Evolutionary conservation across 2,797 vertebrate species (phyloP).

Genomic region (Acanthopagrus latus): DNA sequence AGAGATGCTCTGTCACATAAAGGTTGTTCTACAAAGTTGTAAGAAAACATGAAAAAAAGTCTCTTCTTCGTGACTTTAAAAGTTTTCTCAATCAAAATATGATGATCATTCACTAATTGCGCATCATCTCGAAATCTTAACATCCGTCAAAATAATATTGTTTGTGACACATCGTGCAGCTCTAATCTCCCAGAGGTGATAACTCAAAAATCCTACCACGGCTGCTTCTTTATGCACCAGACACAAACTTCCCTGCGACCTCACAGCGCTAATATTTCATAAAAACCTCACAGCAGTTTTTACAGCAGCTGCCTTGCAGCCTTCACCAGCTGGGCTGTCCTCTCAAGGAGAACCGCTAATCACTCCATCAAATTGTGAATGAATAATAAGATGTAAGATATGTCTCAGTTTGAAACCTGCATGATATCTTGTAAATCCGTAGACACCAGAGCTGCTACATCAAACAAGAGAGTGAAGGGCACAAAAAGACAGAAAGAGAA

Average conservation of each 20-base stretch:
- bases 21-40: no score
- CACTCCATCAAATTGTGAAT: constrained; percentile 22
- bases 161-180: no score
- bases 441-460: not conserved
- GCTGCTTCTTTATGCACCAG: not conserved
- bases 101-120: no score
- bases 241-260: not conserved
- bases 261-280: not conserved
- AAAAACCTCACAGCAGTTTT: constrained; percentile 22
- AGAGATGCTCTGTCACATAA: no score
- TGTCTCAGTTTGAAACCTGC: not conserved
- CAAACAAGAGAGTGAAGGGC: no score
- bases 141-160: no score
- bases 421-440: not conserved
- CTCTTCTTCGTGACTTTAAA: no score
- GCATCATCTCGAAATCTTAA: no score
- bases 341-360: constrained; percentile 41
- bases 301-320: constrained; percentile 14
- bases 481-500: no score
- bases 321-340: constrained; percentile 9
- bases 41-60: no score
- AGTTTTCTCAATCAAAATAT: no score
- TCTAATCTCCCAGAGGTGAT: not conserved
- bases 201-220: not conserved
- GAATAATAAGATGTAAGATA: constrained; percentile 7